Conservation (phyloP, 2,113 vertebrate species). For the Donacobius atricapilla region DNA sequence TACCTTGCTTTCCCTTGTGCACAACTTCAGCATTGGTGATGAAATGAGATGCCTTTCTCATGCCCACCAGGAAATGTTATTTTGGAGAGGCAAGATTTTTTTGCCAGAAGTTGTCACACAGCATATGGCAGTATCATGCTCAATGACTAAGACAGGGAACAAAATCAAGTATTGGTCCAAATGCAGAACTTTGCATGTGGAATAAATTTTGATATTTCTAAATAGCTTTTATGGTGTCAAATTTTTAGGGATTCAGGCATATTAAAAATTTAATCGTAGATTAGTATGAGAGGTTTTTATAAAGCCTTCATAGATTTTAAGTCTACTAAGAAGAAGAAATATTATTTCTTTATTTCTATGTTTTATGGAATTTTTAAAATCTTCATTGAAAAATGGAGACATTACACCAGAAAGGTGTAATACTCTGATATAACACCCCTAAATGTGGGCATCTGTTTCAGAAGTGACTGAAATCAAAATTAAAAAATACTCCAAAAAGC, state of each 20-base stretch:
- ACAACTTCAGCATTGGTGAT: rapidly evolving
- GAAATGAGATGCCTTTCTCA: background rate
- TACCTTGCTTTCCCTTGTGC: background rate
- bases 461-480: background rate
- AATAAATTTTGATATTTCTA: background rate
- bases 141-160: background rate
- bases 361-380: background rate
- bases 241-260: background rate
- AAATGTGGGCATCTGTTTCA: background rate
- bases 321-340: background rate
- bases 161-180: background rate
- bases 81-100: background rate
- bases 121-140: background rate
- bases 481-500: background rate
- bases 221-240: background rate
- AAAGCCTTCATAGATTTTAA: background rate
- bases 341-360: background rate
- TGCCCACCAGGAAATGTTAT: background rate
- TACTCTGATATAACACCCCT: background rate
- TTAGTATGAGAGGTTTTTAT: background rate
- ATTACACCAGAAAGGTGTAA: background rate
- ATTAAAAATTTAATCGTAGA: background rate
- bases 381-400: background rate
- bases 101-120: background rate
- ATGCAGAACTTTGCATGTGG: background rate